phyloP scores from a whole-genome alignment of 1,140 invertebrate species.

The Drosophila subobscura region DNA sequence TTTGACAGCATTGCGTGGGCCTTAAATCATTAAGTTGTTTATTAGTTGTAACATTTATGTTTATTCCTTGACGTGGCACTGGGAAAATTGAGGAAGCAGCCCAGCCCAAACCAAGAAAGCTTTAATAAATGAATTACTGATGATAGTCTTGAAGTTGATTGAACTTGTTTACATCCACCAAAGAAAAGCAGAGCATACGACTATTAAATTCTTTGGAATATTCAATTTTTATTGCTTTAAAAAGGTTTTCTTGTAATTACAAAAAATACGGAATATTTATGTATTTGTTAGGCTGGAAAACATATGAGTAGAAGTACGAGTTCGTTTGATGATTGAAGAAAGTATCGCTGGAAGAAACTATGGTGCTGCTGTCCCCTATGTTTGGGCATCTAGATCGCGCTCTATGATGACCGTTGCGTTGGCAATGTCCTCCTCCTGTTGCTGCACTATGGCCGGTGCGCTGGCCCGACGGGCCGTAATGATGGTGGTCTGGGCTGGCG shows the following conservation, averaged over 20 bases:
- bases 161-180: too few species aligned
- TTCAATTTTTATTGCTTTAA: constrained; percentile 2
- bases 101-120: constrained; percentile 10
- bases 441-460: constrained; percentile 52
- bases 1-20: constrained; percentile 61
- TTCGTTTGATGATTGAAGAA: constrained; percentile 37
- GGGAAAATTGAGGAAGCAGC: constrained; percentile 7
- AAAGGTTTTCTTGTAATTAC: constrained; percentile 16
- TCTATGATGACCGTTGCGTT: constrained; percentile 56
- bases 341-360: constrained; percentile 36
- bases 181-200: too few species aligned
- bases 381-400: constrained; percentile 36
- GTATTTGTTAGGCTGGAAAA: constrained; percentile 21
- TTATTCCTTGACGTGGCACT: constrained; percentile 25
- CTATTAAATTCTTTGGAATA: too few species aligned
- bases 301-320: constrained; percentile 42
- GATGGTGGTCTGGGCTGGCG: constrained; percentile 73
- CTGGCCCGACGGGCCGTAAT: constrained; percentile 59
- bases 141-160: too few species aligned
- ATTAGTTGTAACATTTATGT: constrained; percentile 55
- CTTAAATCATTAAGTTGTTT: constrained; percentile 44
- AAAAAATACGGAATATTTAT: constrained; percentile 28
- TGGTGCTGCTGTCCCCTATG: constrained; percentile 25
- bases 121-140: not conserved
- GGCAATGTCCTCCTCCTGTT: constrained; percentile 13